phyloP scores from a whole-genome alignment of 2,797 vertebrate genomes.

The Lates japonicus region DNA sequence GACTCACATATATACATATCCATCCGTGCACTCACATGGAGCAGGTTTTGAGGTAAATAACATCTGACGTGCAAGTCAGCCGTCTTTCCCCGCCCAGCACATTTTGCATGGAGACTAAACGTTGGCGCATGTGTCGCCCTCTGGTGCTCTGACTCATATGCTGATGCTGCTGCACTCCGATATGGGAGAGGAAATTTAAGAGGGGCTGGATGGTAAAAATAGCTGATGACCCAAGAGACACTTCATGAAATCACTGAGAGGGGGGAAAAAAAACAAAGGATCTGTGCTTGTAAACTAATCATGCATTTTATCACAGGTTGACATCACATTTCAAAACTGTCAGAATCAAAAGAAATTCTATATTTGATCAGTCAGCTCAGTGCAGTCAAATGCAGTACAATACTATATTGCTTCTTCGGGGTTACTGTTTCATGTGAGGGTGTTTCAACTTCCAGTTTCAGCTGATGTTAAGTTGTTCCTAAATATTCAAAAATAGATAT shows the following conservation, averaged over 20 bases:
- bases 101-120: conserved; percentile 45
- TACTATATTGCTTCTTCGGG: too few relatives aligned
- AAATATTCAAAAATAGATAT: background rate
- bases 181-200: background rate
- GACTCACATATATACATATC: background rate
- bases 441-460: background rate
- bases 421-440: background rate
- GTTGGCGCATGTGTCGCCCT: conserved; percentile 44
- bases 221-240: conserved; percentile 27
- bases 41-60: conserved; percentile 57
- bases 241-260: background rate
- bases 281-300: background rate
- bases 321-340: background rate
- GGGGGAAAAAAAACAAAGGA: background rate
- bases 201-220: conserved; percentile 37
- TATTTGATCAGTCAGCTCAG: too few relatives aligned
- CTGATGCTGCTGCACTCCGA: conserved; percentile 28
- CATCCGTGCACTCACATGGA: conserved; percentile 3
- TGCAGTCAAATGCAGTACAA: too few relatives aligned
- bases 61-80: conserved; percentile 47
- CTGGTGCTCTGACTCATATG: conserved; percentile 62
- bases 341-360: background rate
- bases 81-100: conserved; percentile 35
- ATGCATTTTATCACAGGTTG: background rate
- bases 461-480: background rate